Conservation (phyloP, 2,797 vertebrate species). For the Pantherophis alleghaniensis region DNA sequence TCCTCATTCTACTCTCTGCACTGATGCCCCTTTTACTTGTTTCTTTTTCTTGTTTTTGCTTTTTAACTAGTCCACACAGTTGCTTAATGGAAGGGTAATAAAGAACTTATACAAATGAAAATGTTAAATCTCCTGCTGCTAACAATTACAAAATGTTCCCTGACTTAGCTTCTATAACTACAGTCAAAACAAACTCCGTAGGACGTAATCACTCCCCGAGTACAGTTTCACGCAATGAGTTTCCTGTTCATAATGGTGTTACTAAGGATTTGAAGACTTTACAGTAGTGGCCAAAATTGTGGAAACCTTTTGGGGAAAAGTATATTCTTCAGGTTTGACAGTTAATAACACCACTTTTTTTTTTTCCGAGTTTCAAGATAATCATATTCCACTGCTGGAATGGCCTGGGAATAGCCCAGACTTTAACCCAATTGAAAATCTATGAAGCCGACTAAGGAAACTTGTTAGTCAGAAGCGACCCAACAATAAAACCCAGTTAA, state of each 20-base stretch:
- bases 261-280: background rate
- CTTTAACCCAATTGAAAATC: too few relatives aligned
- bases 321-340: too few relatives aligned
- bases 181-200: slow-evolving; percentile 48
- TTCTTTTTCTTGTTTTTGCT: background rate
- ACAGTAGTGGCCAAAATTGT: too few relatives aligned
- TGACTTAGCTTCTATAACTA: slow-evolving; percentile 24
- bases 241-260: slow-evolving; percentile 26
- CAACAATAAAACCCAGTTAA: too few relatives aligned
- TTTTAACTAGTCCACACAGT: slow-evolving; percentile 26
- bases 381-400: too few relatives aligned
- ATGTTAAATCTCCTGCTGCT: slow-evolving; percentile 52
- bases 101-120: slow-evolving; percentile 42
- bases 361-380: too few relatives aligned
- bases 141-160: slow-evolving; percentile 37
- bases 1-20: slow-evolving; percentile 14
- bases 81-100: slow-evolving; percentile 10
- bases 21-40: slow-evolving; percentile 8
- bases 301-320: too few relatives aligned
- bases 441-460: too few relatives aligned
- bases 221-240: background rate
- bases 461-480: too few relatives aligned
- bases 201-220: slow-evolving; percentile 39
- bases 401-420: too few relatives aligned
- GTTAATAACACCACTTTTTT: too few relatives aligned